phyloP scores from a whole-genome alignment of 2,888 invertebrate species.

The Zootermopsis nevadensis region DNA sequence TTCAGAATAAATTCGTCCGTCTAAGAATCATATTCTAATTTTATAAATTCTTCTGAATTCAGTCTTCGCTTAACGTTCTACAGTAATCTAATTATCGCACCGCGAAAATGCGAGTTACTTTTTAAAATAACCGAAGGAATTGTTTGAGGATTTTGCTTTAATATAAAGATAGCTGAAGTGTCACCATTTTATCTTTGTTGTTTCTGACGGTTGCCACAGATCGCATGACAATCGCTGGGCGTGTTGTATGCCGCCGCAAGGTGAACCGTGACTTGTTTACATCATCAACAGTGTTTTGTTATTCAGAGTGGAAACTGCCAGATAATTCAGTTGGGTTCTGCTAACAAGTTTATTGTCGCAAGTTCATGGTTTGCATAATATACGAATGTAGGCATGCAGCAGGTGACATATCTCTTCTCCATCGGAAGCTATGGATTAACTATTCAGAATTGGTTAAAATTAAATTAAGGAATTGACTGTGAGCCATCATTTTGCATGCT shows the following conservation, averaged over 20 bases:
- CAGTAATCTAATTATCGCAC: no score
- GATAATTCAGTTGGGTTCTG: neutral
- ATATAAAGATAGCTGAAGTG: no score
- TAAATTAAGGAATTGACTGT: neutral
- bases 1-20: no score
- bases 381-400: neutral
- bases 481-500: neutral
- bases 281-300: constrained; percentile 20
- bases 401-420: neutral
- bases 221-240: neutral
- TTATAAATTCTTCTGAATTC: no score
- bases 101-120: no score
- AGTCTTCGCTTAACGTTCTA: no score
- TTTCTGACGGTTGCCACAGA: neutral
- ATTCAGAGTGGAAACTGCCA: constrained; percentile 15
- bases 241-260: constrained; percentile 2
- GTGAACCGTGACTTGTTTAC: constrained; percentile 9
- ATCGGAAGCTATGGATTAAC: neutral
- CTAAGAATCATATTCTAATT: no score
- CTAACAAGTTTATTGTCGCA: constrained; percentile 25
- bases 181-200: neutral
- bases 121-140: no score
- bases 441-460: neutral
- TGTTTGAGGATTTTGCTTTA: no score
- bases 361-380: constrained; percentile 18